Evolutionary conservation across 2,888 invertebrate species (phyloP).

Genomic region (Trichopoda pennipes): DNA sequence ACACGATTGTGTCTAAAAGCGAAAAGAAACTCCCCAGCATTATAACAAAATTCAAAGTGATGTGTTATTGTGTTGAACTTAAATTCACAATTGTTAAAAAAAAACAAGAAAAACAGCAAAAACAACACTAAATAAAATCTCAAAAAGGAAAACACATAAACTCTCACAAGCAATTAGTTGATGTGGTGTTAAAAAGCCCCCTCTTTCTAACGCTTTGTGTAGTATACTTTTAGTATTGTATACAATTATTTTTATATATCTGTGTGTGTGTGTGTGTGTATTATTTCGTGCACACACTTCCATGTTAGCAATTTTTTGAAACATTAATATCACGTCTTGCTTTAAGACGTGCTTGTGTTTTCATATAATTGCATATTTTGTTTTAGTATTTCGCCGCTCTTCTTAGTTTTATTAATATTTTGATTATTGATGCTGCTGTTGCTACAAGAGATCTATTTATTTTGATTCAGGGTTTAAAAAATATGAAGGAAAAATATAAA

Average conservation of each 20-base stretch:
- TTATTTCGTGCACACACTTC: constrained; percentile 36
- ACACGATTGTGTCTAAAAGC: too few relatives aligned
- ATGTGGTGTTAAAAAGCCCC: constrained; percentile 43
- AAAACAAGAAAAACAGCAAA: constrained; percentile 7
- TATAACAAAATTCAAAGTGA: constrained; percentile 61
- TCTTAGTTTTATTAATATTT: constrained; percentile 1
- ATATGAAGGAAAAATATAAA: background rate
- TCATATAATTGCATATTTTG: constrained; percentile 56
- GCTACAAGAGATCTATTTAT: constrained; percentile 34
- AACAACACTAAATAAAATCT: background rate
- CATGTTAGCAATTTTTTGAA: constrained; percentile 51
- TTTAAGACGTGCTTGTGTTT: constrained; percentile 67
- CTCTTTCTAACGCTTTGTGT: constrained; percentile 11
- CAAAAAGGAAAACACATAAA: background rate
- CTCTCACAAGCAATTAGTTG: constrained; percentile 37
- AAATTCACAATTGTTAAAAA: constrained; percentile 22
- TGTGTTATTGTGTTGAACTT: constrained; percentile 41
- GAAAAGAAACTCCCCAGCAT: constrained; percentile 19
- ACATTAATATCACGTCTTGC: constrained; percentile 65
- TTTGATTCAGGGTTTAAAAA: constrained; percentile 56
- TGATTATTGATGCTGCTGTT: constrained; percentile 47
- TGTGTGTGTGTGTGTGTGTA: constrained; percentile 12
- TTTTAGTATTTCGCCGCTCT: constrained; percentile 11
- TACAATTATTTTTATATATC: too few relatives aligned
- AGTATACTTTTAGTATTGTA: background rate